Conservation (phyloP, 1,140 invertebrate species). For the Trichogramma pretiosum region DNA sequence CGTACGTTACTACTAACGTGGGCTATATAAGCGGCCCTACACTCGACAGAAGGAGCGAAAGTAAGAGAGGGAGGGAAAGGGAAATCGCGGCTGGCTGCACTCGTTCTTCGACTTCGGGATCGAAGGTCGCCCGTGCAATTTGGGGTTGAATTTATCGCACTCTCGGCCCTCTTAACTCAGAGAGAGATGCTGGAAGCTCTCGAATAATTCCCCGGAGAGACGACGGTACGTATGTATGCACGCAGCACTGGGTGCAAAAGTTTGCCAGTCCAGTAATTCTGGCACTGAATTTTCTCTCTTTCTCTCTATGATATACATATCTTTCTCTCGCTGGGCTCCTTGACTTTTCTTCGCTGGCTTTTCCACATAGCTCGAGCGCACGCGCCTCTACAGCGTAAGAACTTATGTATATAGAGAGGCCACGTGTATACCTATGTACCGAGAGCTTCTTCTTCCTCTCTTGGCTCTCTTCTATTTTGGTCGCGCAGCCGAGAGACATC, state of each 20-base stretch:
- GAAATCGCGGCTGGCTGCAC: too few species aligned
- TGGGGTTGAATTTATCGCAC: conserved; percentile 31
- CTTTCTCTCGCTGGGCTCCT: conserved; percentile 2
- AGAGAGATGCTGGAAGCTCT: conserved; percentile 2
- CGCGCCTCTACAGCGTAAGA: too few species aligned
- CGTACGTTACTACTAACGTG: too few species aligned
- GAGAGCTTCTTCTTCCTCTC: background rate
- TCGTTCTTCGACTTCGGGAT: too few species aligned
- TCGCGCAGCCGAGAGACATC: too few species aligned
- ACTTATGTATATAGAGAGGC: too few species aligned
- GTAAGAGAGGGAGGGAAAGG: too few species aligned
- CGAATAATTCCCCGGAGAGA: conserved; percentile 6
- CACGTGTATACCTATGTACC: too few species aligned
- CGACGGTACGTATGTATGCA: too few species aligned
- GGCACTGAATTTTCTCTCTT: background rate
- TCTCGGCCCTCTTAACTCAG: conserved; percentile 28
- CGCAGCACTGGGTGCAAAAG: too few species aligned
- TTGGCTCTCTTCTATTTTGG: conserved; percentile 1
- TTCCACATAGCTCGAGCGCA: background rate
- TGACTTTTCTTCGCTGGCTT: background rate
- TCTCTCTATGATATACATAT: background rate
- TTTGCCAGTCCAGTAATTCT: conserved; percentile 8
- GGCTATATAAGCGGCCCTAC: too few species aligned
- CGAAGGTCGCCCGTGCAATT: conserved; percentile 31
- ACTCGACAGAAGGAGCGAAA: too few species aligned